Conservation (phyloP, 2,113 vertebrate species). For the Zapornia atra region DNA sequence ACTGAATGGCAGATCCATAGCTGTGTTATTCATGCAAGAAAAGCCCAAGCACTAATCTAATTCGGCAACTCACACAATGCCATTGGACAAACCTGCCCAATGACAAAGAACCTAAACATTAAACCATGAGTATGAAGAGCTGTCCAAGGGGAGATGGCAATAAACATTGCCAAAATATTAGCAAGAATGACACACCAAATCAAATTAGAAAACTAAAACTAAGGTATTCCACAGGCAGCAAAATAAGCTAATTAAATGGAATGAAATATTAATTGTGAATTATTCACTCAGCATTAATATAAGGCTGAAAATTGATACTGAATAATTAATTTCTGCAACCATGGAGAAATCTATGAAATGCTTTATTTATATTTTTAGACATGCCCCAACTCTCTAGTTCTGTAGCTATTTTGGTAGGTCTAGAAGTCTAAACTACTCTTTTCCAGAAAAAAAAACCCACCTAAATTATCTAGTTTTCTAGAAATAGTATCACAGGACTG, state of each 20-base stretch:
- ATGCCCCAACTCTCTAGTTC: not conserved
- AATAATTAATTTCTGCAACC: constrained; percentile 15
- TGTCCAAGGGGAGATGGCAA: not conserved
- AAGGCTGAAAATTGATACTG: not conserved
- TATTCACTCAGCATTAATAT: not conserved
- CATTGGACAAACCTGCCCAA: not conserved
- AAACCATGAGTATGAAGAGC: not conserved
- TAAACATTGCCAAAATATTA: not conserved
- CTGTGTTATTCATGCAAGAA: not conserved
- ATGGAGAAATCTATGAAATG: not conserved
- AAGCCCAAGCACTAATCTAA: not conserved
- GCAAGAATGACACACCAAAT: not conserved
- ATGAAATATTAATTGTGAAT: constrained; percentile 1
- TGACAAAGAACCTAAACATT: not conserved
- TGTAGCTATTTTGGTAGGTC: not conserved
- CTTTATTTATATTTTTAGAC: not conserved
- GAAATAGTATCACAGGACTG: not conserved
- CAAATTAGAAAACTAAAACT: not conserved
- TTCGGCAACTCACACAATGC: not conserved
- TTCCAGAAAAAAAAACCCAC: no score
- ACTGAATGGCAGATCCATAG: not conserved
- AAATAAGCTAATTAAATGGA: not conserved
- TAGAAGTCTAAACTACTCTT: not conserved
- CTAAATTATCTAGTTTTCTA: not conserved
- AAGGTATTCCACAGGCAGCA: not conserved